Evolutionary conservation across 2,888 invertebrate species (phyloP), one percentile per base, ranked within the genome.

Genomic region (Sphinx pinastri): DNA sequence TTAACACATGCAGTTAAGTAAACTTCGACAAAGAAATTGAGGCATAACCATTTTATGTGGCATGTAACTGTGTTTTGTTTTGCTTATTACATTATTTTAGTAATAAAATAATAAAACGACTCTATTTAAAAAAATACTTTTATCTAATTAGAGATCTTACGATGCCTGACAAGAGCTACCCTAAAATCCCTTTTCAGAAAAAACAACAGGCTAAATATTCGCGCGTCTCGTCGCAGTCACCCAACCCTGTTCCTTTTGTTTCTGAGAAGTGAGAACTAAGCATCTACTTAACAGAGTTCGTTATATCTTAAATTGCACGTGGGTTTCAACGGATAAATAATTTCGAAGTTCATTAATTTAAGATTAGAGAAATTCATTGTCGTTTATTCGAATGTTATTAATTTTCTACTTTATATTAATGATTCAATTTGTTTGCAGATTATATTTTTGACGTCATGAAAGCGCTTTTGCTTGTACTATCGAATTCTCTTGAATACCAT

Each of bases 1-100:
- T 63, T 63, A 63, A 63, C 63, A 49, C 63, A 49, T 47, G 47
- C n/a, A 31, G 63, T 13, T 63, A 63, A 63, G 19, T 16, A 16
- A 19, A 19, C 49, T 60, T 63, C 47, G 60, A 16, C 16, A 47
- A 49, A 63, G 63, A 49, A 49, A 60, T 49, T 63, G 38, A 7
- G 7, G 2, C 38, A 5, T 25, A 25, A 25, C 25, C 2, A 25
- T 38, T 38, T 38, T 5, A 38, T 38, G 38, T 38, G 2, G 38
- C 38, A 5, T 38, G 8, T 38, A 38, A 5, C 38, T 38, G 38
- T 38, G 38, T 38, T 38, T 38, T 6, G 38, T 38, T 38, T 38
- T 38, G 38, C 38, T 38, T 38, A 38, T 38, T 2, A 0, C 5
- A 38, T 8, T 7, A 5, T 38, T 38, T 38, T 25, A 25, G 25